Evolutionary conservation across 2,797 vertebrate species (phyloP).

Genomic region (Nannoperca australis): DNA sequence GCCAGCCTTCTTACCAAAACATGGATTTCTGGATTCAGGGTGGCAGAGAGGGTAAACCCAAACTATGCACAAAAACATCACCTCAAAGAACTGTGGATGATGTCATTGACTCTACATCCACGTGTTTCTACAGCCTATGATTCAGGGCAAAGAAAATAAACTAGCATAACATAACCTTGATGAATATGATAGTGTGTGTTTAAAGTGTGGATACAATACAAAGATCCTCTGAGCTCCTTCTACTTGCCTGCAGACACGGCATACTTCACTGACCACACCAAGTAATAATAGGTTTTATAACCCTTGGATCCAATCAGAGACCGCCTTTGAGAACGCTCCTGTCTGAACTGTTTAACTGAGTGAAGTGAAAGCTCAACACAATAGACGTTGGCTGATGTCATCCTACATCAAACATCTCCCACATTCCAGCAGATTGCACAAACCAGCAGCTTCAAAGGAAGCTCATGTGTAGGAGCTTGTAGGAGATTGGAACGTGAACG

Average conservation of each 20-base stretch:
- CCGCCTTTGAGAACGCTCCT: conserved; percentile 5
- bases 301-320: conserved; percentile 14
- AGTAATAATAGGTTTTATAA: conserved; percentile 10
- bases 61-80: not conserved
- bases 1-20: not conserved
- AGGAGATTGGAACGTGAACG: no score
- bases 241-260: conserved; percentile 1
- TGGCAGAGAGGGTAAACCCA: not conserved
- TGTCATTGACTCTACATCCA: not conserved
- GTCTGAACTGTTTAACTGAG: conserved; percentile 11
- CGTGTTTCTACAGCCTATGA: not conserved
- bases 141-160: not conserved
- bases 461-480: not conserved
- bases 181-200: not conserved
- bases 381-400: conserved; percentile 30
- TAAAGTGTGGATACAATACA: not conserved
- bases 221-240: not conserved
- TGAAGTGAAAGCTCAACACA: conserved; percentile 16
- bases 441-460: conserved; percentile 13
- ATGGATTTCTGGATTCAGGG: not conserved
- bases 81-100: not conserved
- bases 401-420: conserved; percentile 19
- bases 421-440: conserved; percentile 37
- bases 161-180: not conserved
- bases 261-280: not conserved